Evolutionary conservation across 2,888 invertebrate genomes (phyloP), one percentile per base, ranked within the genome.

Genomic region (Flabesymbios commensalis): DNA sequence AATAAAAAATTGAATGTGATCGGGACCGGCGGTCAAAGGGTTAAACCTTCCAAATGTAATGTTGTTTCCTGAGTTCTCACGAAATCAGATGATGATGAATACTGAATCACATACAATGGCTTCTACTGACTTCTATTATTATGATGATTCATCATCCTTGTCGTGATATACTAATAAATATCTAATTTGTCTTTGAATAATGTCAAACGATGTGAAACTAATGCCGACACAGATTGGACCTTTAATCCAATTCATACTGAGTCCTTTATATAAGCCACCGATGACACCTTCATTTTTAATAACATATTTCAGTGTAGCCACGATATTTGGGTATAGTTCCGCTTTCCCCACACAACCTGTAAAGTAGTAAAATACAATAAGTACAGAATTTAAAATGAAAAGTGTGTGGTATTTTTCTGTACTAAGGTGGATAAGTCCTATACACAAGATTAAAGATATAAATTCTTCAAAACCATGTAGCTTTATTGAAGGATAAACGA

Each of bases 241-340:
- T 74, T 87, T 88, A 56, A 99, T 90, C 96, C 97, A 99, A 84
- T 99, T 99, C 94, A 99, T 94, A 74, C 93, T 94, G n/a, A 99
- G 87, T 0, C 99, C 99, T 84, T 99, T 99, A 87, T 93, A 99
- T 81, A 97, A 90, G 0, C 98, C 98, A 54, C 88, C 87, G 79
- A 88, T 88, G 29, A 93, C 80, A 32, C 99, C 98, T 83, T 99
- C 98, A 70, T 89, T 88, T 59, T 64, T 64, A 26, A 76, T 67
- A 3, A 85, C 78, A 47, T 71, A 70, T 42, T 75, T 75, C 1
- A 92, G 84, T 1, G 92, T 93, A 36, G 84, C 85, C 43, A 84
- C 70, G 58, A 93, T 89, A 56, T 88, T 88, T 32, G 85, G 83
- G 80, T 89, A 90, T 48, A 76, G 74, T n/a, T 74, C 52, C 3